Evolutionary conservation across 1,140 invertebrate species (phyloP).

Genomic region (Centruroides sculpturatus): DNA sequence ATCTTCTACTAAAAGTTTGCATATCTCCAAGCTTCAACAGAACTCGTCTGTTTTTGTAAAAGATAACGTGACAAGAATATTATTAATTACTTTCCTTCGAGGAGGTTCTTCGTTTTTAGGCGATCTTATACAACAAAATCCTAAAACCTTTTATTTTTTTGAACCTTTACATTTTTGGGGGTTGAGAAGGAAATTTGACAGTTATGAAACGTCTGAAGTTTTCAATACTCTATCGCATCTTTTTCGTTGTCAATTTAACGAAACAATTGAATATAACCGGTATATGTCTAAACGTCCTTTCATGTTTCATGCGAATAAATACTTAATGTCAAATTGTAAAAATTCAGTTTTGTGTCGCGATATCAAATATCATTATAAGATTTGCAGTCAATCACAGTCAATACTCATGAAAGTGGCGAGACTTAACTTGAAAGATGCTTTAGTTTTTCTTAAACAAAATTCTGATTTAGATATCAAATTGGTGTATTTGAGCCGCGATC

Average conservation of each 20-base stretch:
- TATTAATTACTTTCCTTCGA: slow-evolving; percentile 60
- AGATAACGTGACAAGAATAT: not conserved
- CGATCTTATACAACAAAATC: slow-evolving; percentile 62
- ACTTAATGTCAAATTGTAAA: slow-evolving; percentile 16
- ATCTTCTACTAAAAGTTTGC: too few species aligned
- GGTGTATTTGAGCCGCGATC: slow-evolving; percentile 63
- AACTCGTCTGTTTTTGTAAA: not conserved
- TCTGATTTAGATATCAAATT: slow-evolving; percentile 39
- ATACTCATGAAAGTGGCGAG: slow-evolving; percentile 17
- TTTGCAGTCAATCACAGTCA: slow-evolving; percentile 10
- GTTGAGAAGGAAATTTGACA: slow-evolving; percentile 1
- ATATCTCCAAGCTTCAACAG: too few species aligned
- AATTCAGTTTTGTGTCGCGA: slow-evolving; percentile 12
- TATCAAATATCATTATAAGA: slow-evolving; percentile 5
- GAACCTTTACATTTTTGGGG: slow-evolving; percentile 46
- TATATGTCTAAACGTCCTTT: slow-evolving; percentile 14
- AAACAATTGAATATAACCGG: slow-evolving; percentile 5
- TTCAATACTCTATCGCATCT: slow-evolving; percentile 9
- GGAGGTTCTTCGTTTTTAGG: slow-evolving; percentile 79
- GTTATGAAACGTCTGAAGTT: slow-evolving; percentile 7
- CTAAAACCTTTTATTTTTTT: slow-evolving; percentile 74
- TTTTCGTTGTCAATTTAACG: slow-evolving; percentile 14
- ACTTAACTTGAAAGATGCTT: slow-evolving; percentile 9
- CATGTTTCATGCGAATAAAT: slow-evolving; percentile 15
- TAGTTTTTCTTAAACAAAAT: slow-evolving; percentile 4